Base-by-base conservation (phyloP, 2,797 vertebrate species). In the Leptatherina wallacei region DNA sequence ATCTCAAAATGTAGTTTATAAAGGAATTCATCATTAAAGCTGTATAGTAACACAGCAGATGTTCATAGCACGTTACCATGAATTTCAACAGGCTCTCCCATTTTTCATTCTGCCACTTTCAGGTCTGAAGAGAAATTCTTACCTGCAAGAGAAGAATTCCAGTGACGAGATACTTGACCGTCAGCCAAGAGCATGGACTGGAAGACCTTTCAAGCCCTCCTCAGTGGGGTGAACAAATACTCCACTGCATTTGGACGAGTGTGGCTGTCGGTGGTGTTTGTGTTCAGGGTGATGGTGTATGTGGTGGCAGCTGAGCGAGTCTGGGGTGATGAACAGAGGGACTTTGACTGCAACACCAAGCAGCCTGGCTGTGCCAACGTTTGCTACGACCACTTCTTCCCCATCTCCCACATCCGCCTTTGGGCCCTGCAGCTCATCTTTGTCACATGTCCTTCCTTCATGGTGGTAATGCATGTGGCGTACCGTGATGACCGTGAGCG, bases 371-470 rank as follows among this genome's bases (percentile, higher is more conserved):
- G 98, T 77, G 89, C 96, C 89, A 99, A 99, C 0, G 96, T 96
- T 61, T 99, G 98, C 92, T 99, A 97, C 0, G 97, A 99, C 90
- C 12, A 94, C 80, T 97, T 87, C 91, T 99, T 99, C 85, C 98
- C 98, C 86, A 94, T 99, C 86, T 98, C 98, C 83, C 98, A 99
- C 93, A 98, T 98, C 90, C 97, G 98, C 49, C 95, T 99, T 62
- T 99, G 98, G 98, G 98, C 98, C 2, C 92, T 99, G 86, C 98
- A 99, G 94, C 96, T 99, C 81, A 99, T 99, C 92, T 98, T 99
- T 0, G 96, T 99, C 91, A 97, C 97, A 0, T 99, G 98, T 75
- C 98, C 98, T 0, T 99, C 98, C 0, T 90, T 99, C 61, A 92
- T 99, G 91, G 98, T 99, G 88, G 97, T 97, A 74, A 96, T 99